Conservation (phyloP, 2,888 invertebrate species). For the Macrophya alboannulata region DNA sequence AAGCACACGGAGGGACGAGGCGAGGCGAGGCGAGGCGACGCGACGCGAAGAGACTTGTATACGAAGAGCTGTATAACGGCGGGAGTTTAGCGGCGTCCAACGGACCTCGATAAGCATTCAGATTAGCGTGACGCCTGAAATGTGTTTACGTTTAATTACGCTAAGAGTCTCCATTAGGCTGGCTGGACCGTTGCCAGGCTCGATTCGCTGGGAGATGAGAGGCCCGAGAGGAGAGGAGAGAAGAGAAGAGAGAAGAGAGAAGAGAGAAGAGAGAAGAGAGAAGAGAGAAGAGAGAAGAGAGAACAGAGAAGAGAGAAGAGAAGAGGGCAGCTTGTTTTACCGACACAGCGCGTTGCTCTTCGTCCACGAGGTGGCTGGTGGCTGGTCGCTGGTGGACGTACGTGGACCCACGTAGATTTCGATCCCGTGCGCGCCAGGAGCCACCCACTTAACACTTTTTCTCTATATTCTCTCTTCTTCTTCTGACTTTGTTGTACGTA, state of each 20-base stretch:
- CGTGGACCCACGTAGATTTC: not conserved
- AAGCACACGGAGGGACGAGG: not conserved
- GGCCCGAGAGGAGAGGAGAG: not conserved
- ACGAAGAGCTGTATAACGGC: slow-evolving; percentile 33
- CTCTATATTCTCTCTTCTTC: slow-evolving; percentile 6
- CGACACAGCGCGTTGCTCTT: slow-evolving; percentile 52
- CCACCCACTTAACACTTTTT: slow-evolving; percentile 54
- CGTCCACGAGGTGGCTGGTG: not conserved
- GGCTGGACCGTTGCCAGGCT: slow-evolving; percentile 78
- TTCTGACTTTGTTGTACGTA: not conserved
- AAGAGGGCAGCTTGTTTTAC: slow-evolving; percentile 42
- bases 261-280: not conserved
- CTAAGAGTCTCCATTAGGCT: slow-evolving; percentile 80
- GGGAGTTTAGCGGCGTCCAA: slow-evolving; percentile 62
- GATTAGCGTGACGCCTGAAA: slow-evolving; percentile 79
- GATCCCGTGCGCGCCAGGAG: not conserved
- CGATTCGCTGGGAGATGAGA: slow-evolving; percentile 68
- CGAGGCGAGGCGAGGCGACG: not conserved
- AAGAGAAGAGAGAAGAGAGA: not conserved
- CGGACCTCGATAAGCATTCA: slow-evolving; percentile 78
- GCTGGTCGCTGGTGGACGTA: not conserved
- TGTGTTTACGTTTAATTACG: slow-evolving; percentile 80
- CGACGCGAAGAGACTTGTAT: not conserved
- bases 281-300: not conserved
- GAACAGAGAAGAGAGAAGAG: not conserved